Evolutionary conservation across 2,797 vertebrate genomes (phyloP).

Genomic region (Oreochromis grahami): DNA sequence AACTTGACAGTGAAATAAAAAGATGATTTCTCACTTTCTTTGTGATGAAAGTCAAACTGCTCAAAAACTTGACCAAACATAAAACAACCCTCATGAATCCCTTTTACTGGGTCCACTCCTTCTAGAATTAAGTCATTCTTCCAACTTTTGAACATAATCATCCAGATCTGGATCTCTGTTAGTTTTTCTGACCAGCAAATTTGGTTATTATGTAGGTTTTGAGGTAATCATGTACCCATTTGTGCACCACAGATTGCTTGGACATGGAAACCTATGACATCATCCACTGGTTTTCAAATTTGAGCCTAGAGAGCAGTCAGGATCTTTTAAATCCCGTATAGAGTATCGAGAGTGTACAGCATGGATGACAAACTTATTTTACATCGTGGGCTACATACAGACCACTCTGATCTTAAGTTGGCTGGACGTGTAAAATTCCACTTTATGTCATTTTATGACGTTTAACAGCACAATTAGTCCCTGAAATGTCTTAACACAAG

Average conservation of each 20-base stretch:
- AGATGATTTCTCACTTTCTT: background rate
- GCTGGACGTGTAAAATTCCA: fast-evolving
- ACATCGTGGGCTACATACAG: background rate
- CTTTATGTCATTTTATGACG: background rate
- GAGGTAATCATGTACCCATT: background rate
- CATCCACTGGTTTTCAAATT: background rate
- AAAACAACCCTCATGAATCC: fast-evolving
- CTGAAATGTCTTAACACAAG: fast-evolving
- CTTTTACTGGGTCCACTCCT: fast-evolving
- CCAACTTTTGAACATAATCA: too few species aligned
- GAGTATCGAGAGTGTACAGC: background rate
- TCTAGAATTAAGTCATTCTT: background rate
- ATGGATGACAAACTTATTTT: background rate
- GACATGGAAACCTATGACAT: background rate
- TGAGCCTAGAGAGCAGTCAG: fast-evolving
- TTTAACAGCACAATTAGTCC: background rate
- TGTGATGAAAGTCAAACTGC: background rate
- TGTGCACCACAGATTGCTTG: background rate
- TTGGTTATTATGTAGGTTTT: background rate
- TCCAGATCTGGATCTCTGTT: too few species aligned
- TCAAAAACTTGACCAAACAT: background rate
- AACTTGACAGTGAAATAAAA: background rate
- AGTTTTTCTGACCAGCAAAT: background rate
- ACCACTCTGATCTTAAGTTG: fast-evolving
- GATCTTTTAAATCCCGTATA: background rate